These are phyloP conservation scores for Melanotaenia maccullochi DNA, from an alignment of 2,797 vertebrate genomes.

Conservation along the genomic window DNA sequence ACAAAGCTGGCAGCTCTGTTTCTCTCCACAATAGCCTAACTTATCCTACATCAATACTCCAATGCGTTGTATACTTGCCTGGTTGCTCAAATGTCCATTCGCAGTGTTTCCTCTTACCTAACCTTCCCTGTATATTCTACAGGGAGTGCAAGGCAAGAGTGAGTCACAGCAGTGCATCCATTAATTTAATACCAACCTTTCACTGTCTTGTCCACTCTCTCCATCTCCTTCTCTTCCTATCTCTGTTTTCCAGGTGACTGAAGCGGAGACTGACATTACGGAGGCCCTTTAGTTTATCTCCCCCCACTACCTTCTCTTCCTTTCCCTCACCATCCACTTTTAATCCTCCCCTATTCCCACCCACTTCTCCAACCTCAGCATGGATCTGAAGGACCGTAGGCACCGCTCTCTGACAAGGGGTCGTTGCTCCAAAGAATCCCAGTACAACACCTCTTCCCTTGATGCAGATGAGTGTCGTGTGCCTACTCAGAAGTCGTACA, in stretches of 20 bases:
- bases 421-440: constrained; percentile 91
- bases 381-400: constrained; percentile 95
- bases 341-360: constrained; percentile 9
- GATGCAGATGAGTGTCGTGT: constrained; percentile 94
- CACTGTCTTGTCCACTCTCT: constrained; percentile 45
- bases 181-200: constrained; percentile 64
- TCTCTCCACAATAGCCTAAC: constrained; percentile 63
- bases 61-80: constrained; percentile 65
- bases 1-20: constrained; percentile 56
- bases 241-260: constrained; percentile 75
- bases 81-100: constrained; percentile 66
- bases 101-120: constrained; percentile 49
- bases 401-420: constrained; percentile 93
- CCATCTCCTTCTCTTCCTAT: constrained; percentile 46
- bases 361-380: constrained; percentile 54
- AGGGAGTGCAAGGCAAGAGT: constrained; percentile 43
- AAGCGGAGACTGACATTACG: constrained; percentile 68
- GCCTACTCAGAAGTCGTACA: constrained; percentile 98
- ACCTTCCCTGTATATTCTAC: constrained; percentile 49
- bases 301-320: constrained; percentile 5
- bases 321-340: constrained; percentile 18
- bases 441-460: constrained; percentile 92
- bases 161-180: constrained; percentile 61
- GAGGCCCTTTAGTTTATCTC: constrained; percentile 58
- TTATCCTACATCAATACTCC: constrained; percentile 64